A percentile compares a stretch with the other conserved stretches of the same genome.
These are phyloP conservation scores for Siniperca obscura DNA, from an alignment of 2,797 vertebrate genomes.

Conservation along the genomic window DNA sequence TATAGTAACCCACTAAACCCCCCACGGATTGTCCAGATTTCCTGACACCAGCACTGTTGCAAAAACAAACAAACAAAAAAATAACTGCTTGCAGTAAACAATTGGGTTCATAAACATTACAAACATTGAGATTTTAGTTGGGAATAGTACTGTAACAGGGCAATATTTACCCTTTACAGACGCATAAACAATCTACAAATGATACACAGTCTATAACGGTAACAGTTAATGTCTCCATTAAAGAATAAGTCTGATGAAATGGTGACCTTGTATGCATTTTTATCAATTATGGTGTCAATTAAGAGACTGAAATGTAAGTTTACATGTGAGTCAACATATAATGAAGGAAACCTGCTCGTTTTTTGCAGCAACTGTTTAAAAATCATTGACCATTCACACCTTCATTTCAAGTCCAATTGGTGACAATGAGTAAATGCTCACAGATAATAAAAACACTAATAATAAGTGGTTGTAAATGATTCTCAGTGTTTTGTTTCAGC, in stretches of 20 bases:
- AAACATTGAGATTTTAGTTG: not conserved
- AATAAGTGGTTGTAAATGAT: not conserved
- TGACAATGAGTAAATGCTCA: constrained; percentile 1
- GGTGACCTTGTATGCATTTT: not conserved
- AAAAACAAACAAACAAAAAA: not conserved
- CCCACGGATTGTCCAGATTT: not conserved
- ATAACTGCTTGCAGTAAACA: not conserved
- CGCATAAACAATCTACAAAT: not conserved
- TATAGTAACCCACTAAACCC: not conserved
- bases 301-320: not conserved
- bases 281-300: not conserved
- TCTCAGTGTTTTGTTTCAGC: constrained; percentile 29
- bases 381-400: not conserved
- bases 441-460: not conserved
- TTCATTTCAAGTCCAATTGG: not conserved
- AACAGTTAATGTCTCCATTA: not conserved
- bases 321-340: not conserved
- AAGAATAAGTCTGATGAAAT: not conserved
- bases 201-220: not conserved
- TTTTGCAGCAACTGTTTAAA: not conserved
- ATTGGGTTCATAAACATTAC: not conserved
- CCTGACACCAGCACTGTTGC: not conserved
- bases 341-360: not conserved
- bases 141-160: not conserved
- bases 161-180: not conserved